phyloP scores from a whole-genome alignment of 1,140 invertebrate species.

The Grapholita molesta region DNA sequence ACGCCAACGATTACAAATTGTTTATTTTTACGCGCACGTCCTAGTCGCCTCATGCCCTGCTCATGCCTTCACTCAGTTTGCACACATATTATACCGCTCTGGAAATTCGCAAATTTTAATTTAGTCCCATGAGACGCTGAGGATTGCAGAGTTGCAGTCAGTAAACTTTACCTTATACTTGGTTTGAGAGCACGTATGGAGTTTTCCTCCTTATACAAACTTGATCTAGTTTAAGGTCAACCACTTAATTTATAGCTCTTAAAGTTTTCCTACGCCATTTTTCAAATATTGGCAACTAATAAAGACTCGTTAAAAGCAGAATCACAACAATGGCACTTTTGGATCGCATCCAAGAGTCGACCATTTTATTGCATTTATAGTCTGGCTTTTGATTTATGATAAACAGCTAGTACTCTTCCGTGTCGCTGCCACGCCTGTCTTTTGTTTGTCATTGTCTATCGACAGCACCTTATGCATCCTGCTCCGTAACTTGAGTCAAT shows the following conservation, averaged over 20 bases:
- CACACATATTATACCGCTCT: too few relatives aligned
- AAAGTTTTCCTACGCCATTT: not conserved
- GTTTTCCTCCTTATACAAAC: not conserved
- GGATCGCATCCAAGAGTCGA: conserved; percentile 3
- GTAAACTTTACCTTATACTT: not conserved
- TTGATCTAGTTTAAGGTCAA: not conserved
- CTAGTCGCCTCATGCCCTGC: too few relatives aligned
- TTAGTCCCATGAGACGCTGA: not conserved
- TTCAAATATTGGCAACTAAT: conserved; percentile 12
- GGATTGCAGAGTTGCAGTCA: not conserved
- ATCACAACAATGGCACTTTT: conserved; percentile 6
- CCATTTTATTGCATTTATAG: not conserved
- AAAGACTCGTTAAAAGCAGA: not conserved
- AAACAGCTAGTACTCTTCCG: not conserved
- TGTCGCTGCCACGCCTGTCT: not conserved
- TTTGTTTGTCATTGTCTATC: not conserved
- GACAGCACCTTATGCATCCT: not conserved
- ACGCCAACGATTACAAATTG: too few relatives aligned
- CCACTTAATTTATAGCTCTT: not conserved
- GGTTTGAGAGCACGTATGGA: not conserved
- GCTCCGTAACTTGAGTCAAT: not conserved
- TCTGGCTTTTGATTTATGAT: conserved; percentile 5
- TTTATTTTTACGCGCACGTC: too few relatives aligned
- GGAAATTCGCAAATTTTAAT: not conserved
- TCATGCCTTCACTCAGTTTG: too few relatives aligned